Conservation (phyloP, 2,797 vertebrate species). For the Mareca strepera region DNA sequence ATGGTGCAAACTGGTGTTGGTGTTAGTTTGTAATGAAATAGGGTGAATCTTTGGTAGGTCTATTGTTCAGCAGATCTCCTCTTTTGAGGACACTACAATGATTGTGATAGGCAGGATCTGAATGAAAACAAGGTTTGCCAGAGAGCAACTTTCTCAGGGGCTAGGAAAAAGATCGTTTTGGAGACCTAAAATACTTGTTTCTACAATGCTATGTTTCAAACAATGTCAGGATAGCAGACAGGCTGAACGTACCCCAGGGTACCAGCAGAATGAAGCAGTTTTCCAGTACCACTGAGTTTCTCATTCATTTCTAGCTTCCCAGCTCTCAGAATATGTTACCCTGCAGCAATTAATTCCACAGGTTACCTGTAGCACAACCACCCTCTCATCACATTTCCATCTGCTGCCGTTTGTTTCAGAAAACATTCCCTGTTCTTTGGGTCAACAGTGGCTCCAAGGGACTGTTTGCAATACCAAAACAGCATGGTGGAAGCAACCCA, state of each 20-base stretch:
- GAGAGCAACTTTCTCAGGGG: not conserved
- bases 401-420: not conserved
- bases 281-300: slow-evolving; percentile 76
- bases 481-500: not conserved
- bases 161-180: not conserved
- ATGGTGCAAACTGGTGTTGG: not conserved
- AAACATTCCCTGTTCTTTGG: not conserved
- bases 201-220: not conserved
- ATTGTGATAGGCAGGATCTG: not conserved
- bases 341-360: not conserved
- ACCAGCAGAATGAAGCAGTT: slow-evolving; percentile 81
- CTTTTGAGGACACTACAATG: not conserved
- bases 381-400: not conserved
- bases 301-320: not conserved
- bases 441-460: not conserved
- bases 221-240: not conserved
- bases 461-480: not conserved
- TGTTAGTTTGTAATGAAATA: not conserved
- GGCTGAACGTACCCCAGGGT: slow-evolving; percentile 80
- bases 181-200: not conserved
- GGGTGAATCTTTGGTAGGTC: not conserved
- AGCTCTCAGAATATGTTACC: not conserved
- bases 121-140: not conserved
- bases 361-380: rapidly evolving
- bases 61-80: not conserved